Evolutionary conservation across 2,113 vertebrate species (phyloP), one percentile per base, ranked within the genome.

Genomic region (Grammomys surdaster): DNA sequence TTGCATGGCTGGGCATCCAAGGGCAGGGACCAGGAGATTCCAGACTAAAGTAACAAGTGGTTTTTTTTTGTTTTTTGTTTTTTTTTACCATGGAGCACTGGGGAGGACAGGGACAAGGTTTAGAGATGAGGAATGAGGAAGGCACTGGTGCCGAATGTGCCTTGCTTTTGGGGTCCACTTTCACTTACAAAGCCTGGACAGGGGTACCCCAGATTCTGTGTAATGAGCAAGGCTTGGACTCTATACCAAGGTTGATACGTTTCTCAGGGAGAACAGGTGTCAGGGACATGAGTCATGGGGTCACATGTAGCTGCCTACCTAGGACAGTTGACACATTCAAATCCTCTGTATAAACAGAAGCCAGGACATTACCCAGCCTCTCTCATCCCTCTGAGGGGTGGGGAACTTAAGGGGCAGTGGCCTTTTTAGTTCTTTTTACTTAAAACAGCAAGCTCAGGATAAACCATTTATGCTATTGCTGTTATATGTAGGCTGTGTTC

Each of bases 361-460:
- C 75, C 58, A 75, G 31, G 10, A 9, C 43, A 24, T 73, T 3
- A 24, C 17, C 48, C 36, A 56, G 81, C 9, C 70, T 88, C 63
- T 3, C 12, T 28, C 5, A 31, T 2, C 54, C 28, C 67, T 88
- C 60, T 84, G 48, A 13, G 77, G 40, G 26, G 33, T 7, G 20
- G 81, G 40, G 17, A 81, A 80, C 48, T 56, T 5, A 1, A 65
- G 36, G 40, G n/a, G 31, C 14, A 54, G 28, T 67, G 73, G 63
- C 54, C 72, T 28, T 26, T 31, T 78, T 69, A 89, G 77, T 43
- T 65, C 48, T 36, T 81, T 85, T 85, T 93, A 67, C 88, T 92
- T 89, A 72, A 95, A 87, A 84, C 28, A 75, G 17, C 58, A 77
- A 60, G 76, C 14, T 28, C 17, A 48, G 65, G 69, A 56, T 13